Percentiles rank a stretch among this genome's conserved stretches.
These are phyloP conservation scores for Egretta garzetta DNA, from an alignment of 2,113 vertebrate genomes.

Conservation along the genomic window DNA sequence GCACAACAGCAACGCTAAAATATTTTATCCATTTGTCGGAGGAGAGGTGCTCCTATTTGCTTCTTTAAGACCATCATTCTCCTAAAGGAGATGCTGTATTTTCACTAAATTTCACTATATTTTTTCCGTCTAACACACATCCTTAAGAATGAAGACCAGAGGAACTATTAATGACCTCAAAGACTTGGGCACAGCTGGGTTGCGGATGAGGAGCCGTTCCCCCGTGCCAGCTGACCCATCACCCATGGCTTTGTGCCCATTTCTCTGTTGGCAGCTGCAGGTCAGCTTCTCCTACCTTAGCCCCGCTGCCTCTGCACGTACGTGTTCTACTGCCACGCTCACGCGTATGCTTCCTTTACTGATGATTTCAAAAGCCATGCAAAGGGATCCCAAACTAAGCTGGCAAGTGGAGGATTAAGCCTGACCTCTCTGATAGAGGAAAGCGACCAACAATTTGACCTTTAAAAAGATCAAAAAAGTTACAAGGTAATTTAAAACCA, in stretches of 20 bases:
- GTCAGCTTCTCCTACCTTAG: fast-evolving
- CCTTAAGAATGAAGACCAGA: neutral
- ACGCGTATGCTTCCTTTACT: fast-evolving
- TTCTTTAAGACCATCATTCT: neutral
- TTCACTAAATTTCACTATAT: too few species aligned
- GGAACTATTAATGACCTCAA: neutral
- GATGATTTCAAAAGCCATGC: neutral
- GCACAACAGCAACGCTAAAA: neutral
- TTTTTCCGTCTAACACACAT: neutral
- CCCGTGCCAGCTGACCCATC: neutral
- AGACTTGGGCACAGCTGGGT: fast-evolving
- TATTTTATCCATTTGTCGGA: neutral
- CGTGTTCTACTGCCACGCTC: fast-evolving
- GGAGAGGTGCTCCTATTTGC: neutral
- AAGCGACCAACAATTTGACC: neutral
- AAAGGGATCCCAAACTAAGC: neutral
- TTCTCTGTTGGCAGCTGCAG: neutral
- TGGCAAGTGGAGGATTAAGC: neutral
- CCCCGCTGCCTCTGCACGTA: fast-evolving
- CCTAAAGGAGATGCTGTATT: neutral
- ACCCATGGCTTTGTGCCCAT: fast-evolving
- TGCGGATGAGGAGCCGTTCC: fast-evolving
- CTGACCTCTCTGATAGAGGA: neutral
- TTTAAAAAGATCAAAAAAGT: neutral
- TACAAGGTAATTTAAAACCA: neutral